Base-by-base conservation (phyloP, 2,888 invertebrate genomes). In the Mesodorylaimus sp. region DNA sequence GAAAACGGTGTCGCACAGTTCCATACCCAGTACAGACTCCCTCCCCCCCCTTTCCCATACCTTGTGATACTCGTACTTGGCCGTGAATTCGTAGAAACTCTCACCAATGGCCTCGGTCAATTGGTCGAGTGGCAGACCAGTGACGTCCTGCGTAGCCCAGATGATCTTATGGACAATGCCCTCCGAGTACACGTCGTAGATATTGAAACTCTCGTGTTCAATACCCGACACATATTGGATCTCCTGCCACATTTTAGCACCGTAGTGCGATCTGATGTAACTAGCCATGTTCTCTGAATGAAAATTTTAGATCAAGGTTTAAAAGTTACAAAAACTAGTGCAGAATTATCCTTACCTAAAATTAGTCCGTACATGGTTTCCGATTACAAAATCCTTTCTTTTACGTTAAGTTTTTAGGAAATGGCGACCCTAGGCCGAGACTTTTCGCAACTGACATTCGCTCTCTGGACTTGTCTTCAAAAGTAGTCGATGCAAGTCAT, bases 241-340 rank as follows among this genome's bases (percentile, higher is more conserved):
- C 50, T 60, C 60, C 3, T 52, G 37, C 91, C 91, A 93, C 60
- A 80, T 78, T 50, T 84, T 84, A 65, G 89, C 88, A 1, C 93
- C 93, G 70, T 88, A 93, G n/a, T 79, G 81, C 61, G 81, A 78
- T 53, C 83, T 81, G 64, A 95, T 83, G 72, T 80, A 89, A 69
- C 87, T 86, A 59, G 84, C 81, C 73, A 93, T 77, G 66, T 89
- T 87, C 70, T 93, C 91, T 61, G 95, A 72, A 32, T 32, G 32
- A 16, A 16, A 32, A 32, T 32, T 32, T 10, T 13, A 32, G 32
- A 16, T 32, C 10, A 32, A 32, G 16, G 16, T 32, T 10, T 32
- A 13, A 16, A 32, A 16, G 10, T 32, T 13, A 13, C 16, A 32
- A 32, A 10, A 32, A 10, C 10, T 32, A 32, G 32, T 32, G n/a